phyloP scores from a whole-genome alignment of 2,113 vertebrate genomes.

The Colinus virginianus region DNA sequence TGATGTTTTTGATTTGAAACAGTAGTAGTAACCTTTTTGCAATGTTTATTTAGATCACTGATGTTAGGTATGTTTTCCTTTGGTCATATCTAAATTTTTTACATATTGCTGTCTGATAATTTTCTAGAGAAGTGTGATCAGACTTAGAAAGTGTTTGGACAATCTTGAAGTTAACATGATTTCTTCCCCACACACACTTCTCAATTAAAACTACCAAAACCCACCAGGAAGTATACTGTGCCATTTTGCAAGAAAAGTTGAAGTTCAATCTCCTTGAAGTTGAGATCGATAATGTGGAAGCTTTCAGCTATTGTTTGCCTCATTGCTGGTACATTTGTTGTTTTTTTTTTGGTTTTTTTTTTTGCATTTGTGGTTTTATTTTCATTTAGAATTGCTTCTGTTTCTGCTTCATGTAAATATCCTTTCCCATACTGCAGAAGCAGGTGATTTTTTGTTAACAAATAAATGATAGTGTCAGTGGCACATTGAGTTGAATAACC shows the following conservation, averaged over 20 bases:
- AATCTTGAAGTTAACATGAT: neutral
- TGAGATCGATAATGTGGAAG: neutral
- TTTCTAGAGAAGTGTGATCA: neutral
- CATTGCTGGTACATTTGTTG: neutral
- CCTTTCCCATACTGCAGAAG: neutral
- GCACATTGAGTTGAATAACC: neutral
- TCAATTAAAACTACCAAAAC: neutral
- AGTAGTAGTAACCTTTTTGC: neutral
- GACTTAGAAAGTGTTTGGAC: neutral
- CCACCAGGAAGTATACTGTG: accelerated
- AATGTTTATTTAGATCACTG: accelerated
- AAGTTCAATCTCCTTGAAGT: neutral
- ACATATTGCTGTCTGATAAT: neutral
- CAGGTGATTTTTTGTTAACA: neutral
- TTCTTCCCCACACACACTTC: neutral
- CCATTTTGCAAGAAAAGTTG: neutral
- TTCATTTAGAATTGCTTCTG: neutral
- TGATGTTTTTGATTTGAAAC: neutral
- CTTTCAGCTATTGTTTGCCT: neutral
- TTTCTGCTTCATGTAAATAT: neutral
- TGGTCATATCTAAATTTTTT: neutral
- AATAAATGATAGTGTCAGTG: neutral
- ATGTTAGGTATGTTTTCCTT: neutral
- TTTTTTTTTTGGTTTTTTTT: neutral
- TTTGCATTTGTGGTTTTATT: neutral